These are phyloP conservation scores for Oxyscelio sp. DNA, from an alignment of 2,888 invertebrate genomes.

Conservation along the genomic window DNA sequence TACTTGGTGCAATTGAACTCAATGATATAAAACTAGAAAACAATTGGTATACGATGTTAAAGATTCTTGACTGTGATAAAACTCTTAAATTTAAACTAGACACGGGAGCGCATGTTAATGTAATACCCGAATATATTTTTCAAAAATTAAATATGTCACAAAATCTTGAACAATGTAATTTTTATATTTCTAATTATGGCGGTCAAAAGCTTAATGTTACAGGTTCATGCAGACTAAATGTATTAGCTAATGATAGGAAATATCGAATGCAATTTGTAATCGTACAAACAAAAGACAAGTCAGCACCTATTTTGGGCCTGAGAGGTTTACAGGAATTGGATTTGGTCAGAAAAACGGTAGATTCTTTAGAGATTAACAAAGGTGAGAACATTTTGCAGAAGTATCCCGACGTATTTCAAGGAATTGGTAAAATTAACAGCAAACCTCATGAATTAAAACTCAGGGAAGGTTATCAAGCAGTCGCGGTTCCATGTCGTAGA, in stretches of 20 bases:
- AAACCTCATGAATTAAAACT: constrained; percentile 67
- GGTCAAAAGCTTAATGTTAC: too few relatives aligned
- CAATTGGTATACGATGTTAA: too few relatives aligned
- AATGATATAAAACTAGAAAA: not conserved
- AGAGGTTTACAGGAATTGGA: not conserved
- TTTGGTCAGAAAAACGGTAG: not conserved
- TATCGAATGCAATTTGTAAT: not conserved
- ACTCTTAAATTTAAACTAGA: too few relatives aligned
- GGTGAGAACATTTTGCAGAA: constrained; percentile 18
- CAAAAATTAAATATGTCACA: too few relatives aligned
- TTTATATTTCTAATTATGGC: too few relatives aligned
- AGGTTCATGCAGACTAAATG: too few relatives aligned
- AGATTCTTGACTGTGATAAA: too few relatives aligned
- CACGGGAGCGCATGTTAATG: too few relatives aligned
- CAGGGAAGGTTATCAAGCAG: constrained; percentile 55
- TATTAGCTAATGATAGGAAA: too few relatives aligned
- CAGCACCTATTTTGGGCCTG: not conserved
- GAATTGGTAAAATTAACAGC: constrained; percentile 67
- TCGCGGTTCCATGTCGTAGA: constrained; percentile 27
- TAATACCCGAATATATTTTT: too few relatives aligned
- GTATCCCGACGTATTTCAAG: constrained; percentile 66
- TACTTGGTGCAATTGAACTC: not conserved
- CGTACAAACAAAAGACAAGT: not conserved
- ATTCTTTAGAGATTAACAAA: constrained; percentile 41
- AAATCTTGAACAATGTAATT: too few relatives aligned